phyloP scores from a whole-genome alignment of 2,113 vertebrate genomes.

The Corythornis cristatus region DNA sequence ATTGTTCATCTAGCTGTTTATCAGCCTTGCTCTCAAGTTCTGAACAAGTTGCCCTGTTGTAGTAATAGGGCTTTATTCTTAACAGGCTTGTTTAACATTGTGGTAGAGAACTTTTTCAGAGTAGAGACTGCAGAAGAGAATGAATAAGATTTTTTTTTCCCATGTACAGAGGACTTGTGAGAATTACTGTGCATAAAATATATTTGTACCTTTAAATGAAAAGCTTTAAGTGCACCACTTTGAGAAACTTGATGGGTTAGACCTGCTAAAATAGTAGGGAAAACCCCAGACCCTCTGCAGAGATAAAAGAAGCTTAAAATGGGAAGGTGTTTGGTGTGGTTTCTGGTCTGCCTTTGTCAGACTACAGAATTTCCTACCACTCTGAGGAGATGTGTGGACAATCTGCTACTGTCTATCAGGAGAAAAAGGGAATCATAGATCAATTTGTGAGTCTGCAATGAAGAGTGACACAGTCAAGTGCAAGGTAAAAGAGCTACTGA shows the following conservation, averaged over 20 bases:
- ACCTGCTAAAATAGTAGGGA: not conserved
- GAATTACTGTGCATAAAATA: not conserved
- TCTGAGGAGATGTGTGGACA: not conserved
- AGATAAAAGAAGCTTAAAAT: not conserved
- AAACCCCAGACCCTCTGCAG: not conserved
- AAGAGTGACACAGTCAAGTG: not conserved
- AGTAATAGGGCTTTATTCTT: not conserved
- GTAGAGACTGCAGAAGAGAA: not conserved
- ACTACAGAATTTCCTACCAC: not conserved
- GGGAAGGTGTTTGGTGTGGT: not conserved
- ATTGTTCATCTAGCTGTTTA: not conserved
- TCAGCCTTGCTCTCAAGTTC: not conserved
- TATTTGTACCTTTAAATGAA: not conserved
- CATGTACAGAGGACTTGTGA: not conserved
- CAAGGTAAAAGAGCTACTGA: conserved; percentile 22
- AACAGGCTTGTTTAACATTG: not conserved
- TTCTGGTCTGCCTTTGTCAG: not conserved
- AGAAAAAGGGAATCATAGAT: not conserved
- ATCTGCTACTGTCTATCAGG: not conserved
- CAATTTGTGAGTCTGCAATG: not conserved
- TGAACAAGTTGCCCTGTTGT: not conserved
- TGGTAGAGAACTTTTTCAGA: not conserved
- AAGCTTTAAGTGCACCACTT: not conserved
- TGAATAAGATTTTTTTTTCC: not conserved
- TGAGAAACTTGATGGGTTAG: not conserved